Base-by-base conservation (phyloP, 2,888 invertebrate species). In the Drosophila antonietae region DNA sequence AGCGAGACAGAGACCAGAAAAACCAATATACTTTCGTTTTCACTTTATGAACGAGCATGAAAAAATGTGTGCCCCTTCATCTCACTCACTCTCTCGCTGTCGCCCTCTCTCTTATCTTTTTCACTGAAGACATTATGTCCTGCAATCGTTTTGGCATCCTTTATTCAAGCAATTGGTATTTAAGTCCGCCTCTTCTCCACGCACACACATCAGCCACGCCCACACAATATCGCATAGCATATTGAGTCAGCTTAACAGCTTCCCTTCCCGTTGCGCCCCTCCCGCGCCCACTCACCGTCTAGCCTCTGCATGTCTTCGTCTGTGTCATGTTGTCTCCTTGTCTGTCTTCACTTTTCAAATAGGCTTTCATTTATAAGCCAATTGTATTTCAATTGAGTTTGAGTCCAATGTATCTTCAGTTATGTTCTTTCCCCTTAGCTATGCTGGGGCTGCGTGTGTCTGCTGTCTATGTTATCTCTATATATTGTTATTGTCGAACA, bases 381-480 rank as follows among this genome's bases (percentile, higher is more conserved):
- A 83, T 84, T 84, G 78, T 76, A 77, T 83, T 75, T 79, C 79
- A 83, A 88, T 83, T 88, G 87, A 85, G 76, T 80, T 82, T 82
- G 37, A 69, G 78, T 67, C 55, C 70, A 64, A 58, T 78, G 63
- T 60, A 60, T 57, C 46, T 18, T 57, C 44, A 43, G 41, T 20
- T 58, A 39, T 59, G 31, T 46, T 28, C 35, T 12, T 28, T 41
- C 7, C 47, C 10, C 31, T 12, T n/a, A 20, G 51, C 35, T 8
- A 18, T 18, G 51, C 12, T 33, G 12, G 44, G n/a, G 44, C 44
- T 51, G 18, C 18, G 51, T 51, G 51, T 18, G 57, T 15, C 33
- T 44, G 23, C 37, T 37, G 47, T 23, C 20, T 52, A 37, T n/a
- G 20, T 8, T 23, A 23, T 10, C 28, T 28, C 28, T 28, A 39